Percentiles rank a stretch among this genome's conserved stretches.
Evolutionary conservation across 1,140 invertebrate species (phyloP).

Genomic region (Hylaeus anthracinus): DNA sequence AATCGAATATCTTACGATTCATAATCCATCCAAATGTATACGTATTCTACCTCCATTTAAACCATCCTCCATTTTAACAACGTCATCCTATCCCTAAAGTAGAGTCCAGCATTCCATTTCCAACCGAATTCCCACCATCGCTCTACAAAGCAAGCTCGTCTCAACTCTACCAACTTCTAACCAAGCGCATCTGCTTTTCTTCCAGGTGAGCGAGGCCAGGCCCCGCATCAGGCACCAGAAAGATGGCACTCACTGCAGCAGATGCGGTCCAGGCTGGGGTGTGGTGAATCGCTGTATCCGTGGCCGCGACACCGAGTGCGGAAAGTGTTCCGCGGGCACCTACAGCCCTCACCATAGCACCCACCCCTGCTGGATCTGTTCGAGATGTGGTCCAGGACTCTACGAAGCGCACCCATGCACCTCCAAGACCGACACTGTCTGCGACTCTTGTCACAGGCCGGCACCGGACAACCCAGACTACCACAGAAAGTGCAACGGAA

Average conservation of each 20-base stretch:
- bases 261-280: conserved; percentile 79
- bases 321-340: conserved; percentile 73
- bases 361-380: conserved; percentile 80
- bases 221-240: conserved; percentile 77
- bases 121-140: no score
- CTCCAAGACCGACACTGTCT: conserved; percentile 77
- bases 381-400: conserved; percentile 79
- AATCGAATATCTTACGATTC: no score
- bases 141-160: not conserved
- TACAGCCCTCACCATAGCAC: conserved; percentile 80
- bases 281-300: conserved; percentile 74
- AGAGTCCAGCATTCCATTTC: no score
- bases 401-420: conserved; percentile 80
- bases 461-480: conserved; percentile 74
- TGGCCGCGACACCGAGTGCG: conserved; percentile 77
- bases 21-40: no score
- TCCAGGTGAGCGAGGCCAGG: conserved; percentile 69
- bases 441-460: conserved; percentile 79
- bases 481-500: conserved; percentile 70
- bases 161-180: not conserved
- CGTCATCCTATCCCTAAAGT: no score
- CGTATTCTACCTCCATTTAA: no score
- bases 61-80: no score
- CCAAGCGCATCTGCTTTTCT: conserved; percentile 43
- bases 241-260: conserved; percentile 73